phyloP scores from a whole-genome alignment of 2,113 vertebrate genomes.

The Bagarius yarrelli region DNA sequence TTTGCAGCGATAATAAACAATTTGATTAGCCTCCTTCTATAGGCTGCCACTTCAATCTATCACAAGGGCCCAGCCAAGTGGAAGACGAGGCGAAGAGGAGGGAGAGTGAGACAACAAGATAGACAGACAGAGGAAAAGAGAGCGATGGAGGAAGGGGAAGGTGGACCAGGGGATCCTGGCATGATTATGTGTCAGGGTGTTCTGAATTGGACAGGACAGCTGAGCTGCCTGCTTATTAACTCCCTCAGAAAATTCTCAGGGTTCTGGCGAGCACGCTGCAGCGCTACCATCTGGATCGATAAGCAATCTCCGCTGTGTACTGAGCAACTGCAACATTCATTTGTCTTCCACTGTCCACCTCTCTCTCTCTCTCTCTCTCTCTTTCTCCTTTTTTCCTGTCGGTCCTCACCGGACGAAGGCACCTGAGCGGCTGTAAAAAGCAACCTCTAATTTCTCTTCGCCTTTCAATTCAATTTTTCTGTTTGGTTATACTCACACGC shows the following conservation, averaged over 20 bases:
- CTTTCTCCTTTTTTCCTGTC: slow-evolving; percentile 32
- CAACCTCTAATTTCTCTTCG: slow-evolving; percentile 72
- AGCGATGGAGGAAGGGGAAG: slow-evolving; percentile 43
- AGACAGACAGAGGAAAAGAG: slow-evolving; percentile 61
- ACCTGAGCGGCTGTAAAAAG: slow-evolving; percentile 71
- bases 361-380: slow-evolving; percentile 72
- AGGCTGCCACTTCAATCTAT: slow-evolving; percentile 99
- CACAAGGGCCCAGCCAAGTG: slow-evolving; percentile 85
- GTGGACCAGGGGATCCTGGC: slow-evolving; percentile 89
- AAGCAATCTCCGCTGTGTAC: slow-evolving; percentile 99
- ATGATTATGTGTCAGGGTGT: slow-evolving; percentile 98
- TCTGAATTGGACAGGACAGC: slow-evolving; percentile 99
- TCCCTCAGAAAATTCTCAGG: slow-evolving; percentile 99
- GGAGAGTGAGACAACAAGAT: slow-evolving; percentile 62
- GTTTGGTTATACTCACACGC: slow-evolving; percentile 49
- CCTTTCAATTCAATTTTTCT: slow-evolving; percentile 37
- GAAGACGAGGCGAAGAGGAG: slow-evolving; percentile 80
- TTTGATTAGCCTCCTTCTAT: slow-evolving; percentile 99
- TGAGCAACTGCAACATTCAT: slow-evolving; percentile 99
- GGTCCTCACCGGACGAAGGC: slow-evolving; percentile 80
- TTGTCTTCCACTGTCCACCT: slow-evolving; percentile 86
- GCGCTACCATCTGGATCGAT: slow-evolving; percentile 99
- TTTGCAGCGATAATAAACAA: slow-evolving; percentile 99
- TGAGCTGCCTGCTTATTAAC: slow-evolving; percentile 99
- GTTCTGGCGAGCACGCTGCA: slow-evolving; percentile 86